Evolutionary conservation across 1,140 invertebrate genomes (phyloP), one percentile per base, ranked within the genome.

Genomic region (Anoplolepis gracilipes): DNA sequence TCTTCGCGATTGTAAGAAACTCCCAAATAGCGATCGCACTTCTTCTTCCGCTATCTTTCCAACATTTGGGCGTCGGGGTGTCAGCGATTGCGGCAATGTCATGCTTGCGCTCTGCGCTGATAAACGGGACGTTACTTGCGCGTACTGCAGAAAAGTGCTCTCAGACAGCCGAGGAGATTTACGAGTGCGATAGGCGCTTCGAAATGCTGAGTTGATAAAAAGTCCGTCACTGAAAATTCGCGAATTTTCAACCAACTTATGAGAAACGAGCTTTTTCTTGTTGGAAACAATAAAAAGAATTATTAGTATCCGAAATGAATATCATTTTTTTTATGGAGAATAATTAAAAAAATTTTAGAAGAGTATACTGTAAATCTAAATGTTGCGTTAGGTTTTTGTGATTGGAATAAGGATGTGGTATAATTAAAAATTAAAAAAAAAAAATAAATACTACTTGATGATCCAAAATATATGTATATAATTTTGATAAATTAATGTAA

Each of bases 101-200:
- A 86, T 78, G 85, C 87, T 55, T 73, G 87, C 57, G 73, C 70
- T 69, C 49, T 65, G 86, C 64, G 76, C 84, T 88, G 88, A 89
- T 89, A 89, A 89, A 88, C 88, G 87, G 72, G 62, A 70, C 57
- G 87, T 88, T 81, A 85, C 88, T 88, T 76, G 87, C 46, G 62
- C 72, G 73, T 62, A 79, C 78, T 70, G 84, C 28, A 76, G 84
- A 88, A 90, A 90, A 90, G 85, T 89, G 87, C 75, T 82, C 79
- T 88, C 78, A 88, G 87, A 88, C 88, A 88, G 69, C 84, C 69
- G 55, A 25, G 75, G 64, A 79, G 69, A 88, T 89, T 85, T 88
- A 85, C 61, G 75, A 62, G 82, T 55, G 28, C 70, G 87, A 81
- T 88, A 86, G 82, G 82, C 81, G 69, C 82, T 86, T 69, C 42